Evolutionary conservation across 2,888 invertebrate genomes (phyloP).

Genomic region (Agrotis puta): DNA sequence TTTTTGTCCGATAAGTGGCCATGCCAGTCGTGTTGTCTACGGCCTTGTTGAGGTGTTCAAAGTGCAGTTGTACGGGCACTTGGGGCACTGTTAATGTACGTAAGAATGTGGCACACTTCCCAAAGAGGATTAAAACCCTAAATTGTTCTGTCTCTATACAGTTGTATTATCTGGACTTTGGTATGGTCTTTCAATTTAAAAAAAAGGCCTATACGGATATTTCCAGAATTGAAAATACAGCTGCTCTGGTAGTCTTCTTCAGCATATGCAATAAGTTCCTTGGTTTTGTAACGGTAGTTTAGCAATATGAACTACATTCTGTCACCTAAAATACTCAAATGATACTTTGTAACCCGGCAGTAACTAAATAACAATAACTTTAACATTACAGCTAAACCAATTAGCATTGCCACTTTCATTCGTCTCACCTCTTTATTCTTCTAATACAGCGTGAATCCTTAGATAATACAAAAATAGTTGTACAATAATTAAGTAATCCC

Average conservation of each 20-base stretch:
- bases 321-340: not conserved
- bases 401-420: conserved; percentile 47
- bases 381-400: conserved; percentile 41
- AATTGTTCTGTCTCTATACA: not conserved
- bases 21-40: conserved; percentile 45
- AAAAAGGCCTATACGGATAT: not conserved
- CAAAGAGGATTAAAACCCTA: not conserved
- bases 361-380: conserved; percentile 28
- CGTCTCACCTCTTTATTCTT: conserved; percentile 38
- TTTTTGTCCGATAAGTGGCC: conserved; percentile 29
- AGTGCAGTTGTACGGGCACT: conserved; percentile 47
- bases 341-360: conserved; percentile 15
- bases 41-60: conserved; percentile 51
- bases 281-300: not conserved
- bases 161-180: not conserved
- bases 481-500: conserved; percentile 61
- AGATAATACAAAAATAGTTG: conserved; percentile 50
- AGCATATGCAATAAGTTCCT: not conserved
- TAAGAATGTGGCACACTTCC: conserved; percentile 39
- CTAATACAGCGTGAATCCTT: conserved; percentile 37
- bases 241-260: not conserved
- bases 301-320: not conserved
- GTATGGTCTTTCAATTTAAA: not conserved
- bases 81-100: conserved; percentile 11
- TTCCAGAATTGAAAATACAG: not conserved